Percentiles rank a stretch among this genome's conserved stretches.
Conservation (phyloP, 1,140 invertebrate species). For the Meteorus sp. region DNA sequence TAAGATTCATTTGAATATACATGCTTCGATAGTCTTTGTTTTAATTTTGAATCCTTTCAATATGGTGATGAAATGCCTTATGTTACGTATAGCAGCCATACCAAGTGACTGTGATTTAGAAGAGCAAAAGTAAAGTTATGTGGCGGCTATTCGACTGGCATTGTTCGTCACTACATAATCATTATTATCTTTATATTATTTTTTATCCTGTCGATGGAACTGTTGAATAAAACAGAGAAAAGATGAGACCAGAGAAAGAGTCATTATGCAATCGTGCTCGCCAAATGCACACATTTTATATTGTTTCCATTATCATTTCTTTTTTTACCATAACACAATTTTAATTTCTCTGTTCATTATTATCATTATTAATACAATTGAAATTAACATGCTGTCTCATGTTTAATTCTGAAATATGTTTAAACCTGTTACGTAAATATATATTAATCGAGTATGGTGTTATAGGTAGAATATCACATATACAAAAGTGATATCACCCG, state of each 20-base stretch:
- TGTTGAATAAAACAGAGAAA: conserved; percentile 27
- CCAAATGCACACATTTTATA: conserved; percentile 27
- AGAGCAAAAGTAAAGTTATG: conserved; percentile 48
- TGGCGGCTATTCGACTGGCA: conserved; percentile 44
- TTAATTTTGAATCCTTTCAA: conserved; percentile 11
- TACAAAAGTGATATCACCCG: conserved; percentile 35
- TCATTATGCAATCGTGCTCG: conserved; percentile 19
- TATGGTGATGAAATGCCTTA: conserved; percentile 43
- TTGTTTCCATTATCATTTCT: conserved; percentile 35
- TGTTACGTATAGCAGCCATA: conserved; percentile 46
- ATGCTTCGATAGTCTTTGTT: conserved; percentile 27
- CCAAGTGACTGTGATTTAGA: conserved; percentile 51
- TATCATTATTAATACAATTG: conserved; percentile 39
- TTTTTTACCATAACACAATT: conserved; percentile 24
- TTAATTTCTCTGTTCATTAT: conserved; percentile 36
- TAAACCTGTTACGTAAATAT: conserved; percentile 47
- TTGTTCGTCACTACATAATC: conserved; percentile 36
- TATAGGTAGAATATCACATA: conserved; percentile 39
- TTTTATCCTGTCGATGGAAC: conserved; percentile 15
- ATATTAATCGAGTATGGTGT: conserved; percentile 45
- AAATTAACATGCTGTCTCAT: conserved; percentile 41
- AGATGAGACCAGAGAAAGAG: conserved; percentile 1
- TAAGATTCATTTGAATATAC: conserved; percentile 42
- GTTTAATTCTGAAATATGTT: conserved; percentile 50
- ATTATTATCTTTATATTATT: conserved; percentile 30